Conservation (phyloP, 2,888 invertebrate genomes). For the Pediacus dermestoides region DNA sequence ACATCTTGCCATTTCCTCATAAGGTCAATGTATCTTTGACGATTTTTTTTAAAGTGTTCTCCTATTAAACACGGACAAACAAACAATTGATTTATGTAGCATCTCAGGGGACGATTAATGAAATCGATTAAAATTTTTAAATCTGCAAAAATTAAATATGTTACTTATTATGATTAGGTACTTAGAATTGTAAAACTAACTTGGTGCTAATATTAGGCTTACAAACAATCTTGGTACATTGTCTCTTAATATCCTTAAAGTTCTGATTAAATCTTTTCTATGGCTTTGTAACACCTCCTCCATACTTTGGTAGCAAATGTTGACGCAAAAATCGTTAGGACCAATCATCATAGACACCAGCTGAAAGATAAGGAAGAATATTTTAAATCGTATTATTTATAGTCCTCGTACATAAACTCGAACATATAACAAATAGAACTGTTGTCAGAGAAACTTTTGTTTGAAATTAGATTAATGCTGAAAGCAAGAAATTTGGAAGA, state of each 20-base stretch:
- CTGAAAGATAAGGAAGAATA: slow-evolving; percentile 9
- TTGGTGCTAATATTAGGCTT: slow-evolving; percentile 12
- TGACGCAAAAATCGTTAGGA: slow-evolving; percentile 12
- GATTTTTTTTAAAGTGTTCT: slow-evolving; percentile 34
- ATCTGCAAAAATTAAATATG: slow-evolving; percentile 31
- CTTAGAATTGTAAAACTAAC: slow-evolving; percentile 8
- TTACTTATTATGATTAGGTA: not conserved
- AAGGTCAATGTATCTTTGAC: slow-evolving; percentile 46
- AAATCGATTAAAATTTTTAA: slow-evolving; percentile 48
- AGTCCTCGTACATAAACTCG: no score
- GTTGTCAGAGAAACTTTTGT: no score
- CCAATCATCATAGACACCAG: slow-evolving; percentile 13
- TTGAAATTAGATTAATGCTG: no score
- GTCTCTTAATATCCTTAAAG: slow-evolving; percentile 10
- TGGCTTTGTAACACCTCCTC: slow-evolving; percentile 7
- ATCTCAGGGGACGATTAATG: slow-evolving; percentile 45
- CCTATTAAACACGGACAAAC: slow-evolving; percentile 60
- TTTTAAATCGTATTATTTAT: no score
- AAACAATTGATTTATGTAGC: slow-evolving; percentile 47
- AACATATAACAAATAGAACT: no score
- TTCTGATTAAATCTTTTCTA: slow-evolving; percentile 11
- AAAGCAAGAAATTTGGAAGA: no score
- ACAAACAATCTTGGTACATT: slow-evolving; percentile 10
- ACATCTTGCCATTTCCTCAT: slow-evolving; percentile 55
- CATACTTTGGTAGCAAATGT: slow-evolving; percentile 10